Evolutionary conservation across 2,888 invertebrate genomes (phyloP), one percentile per base, ranked within the genome.

Genomic region (Rhimphoctona megacephalus): DNA sequence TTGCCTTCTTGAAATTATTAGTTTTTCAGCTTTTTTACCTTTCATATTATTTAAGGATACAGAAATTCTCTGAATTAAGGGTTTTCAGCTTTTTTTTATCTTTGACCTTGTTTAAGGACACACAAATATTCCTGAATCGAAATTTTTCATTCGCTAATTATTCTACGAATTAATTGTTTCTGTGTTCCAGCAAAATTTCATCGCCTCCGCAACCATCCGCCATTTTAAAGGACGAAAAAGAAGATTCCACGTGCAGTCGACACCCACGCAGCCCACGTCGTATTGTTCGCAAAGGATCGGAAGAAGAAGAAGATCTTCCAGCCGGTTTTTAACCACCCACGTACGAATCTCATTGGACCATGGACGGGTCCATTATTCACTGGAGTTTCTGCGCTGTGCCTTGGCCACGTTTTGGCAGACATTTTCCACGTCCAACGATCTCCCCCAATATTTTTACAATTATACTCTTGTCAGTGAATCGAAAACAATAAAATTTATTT

Each of bases 281-380:
- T 66, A 87, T 61, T 89, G 90, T 88, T 88, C 67, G 36, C 64
- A 61, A 73, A 70, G 64, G 85, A 83, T 88, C 84, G 87, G 83
- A 70, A 86, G 88, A 89, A 86, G 88, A 89, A 90, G 90, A 89
- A 91, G 22, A 67, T 76, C 73, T 74, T 46, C 85, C 86, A 77
- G 83, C 85, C 82, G 89, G 89, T 90, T 89, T 85, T 82, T 88
- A 91, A 92, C 92, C 92, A 93, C 93, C 93, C 92, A 93, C 93
- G 92, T 92, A 82, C 88, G 88, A 87, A 91, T 90, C 91, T 87
- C 87, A 93, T 93, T 93, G 93, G 93, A 87, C 90, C 33, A 66
- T 19, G 89, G 83, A 78, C 64, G 39, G 52, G 43, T 46, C 67
- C 82, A 85, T 76, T 54, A 79, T 87, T 82, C 87, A 79, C 87